Evolutionary conservation across 2,797 vertebrate species (phyloP).

Genomic region (Nannoperca australis): DNA sequence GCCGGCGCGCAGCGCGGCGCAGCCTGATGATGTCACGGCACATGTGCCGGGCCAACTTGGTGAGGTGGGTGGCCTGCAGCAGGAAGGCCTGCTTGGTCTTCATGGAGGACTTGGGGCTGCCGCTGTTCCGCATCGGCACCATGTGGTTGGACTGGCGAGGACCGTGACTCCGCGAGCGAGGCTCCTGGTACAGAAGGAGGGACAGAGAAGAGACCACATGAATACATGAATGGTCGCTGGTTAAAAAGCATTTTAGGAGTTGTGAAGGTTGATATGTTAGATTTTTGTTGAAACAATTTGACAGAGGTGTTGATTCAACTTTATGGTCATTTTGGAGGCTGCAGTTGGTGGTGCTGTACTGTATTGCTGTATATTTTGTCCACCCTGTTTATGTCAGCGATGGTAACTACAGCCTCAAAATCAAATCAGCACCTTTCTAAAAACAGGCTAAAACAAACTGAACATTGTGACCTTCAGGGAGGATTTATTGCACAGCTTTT

Average conservation of each 20-base stretch:
- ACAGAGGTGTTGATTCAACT: not conserved
- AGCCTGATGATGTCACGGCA: constrained; percentile 97
- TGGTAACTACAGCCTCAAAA: constrained; percentile 18
- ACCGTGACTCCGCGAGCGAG: constrained; percentile 90
- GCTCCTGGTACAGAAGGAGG: constrained; percentile 81
- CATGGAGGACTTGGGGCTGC: constrained; percentile 95
- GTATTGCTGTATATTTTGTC: not conserved
- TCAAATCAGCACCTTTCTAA: constrained; percentile 25
- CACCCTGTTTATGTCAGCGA: not conserved
- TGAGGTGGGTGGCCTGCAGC: constrained; percentile 95
- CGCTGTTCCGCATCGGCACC: constrained; percentile 93
- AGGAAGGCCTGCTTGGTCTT: constrained; percentile 98
- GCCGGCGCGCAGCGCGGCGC: constrained; percentile 96
- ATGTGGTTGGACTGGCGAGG: constrained; percentile 94
- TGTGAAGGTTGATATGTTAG: not conserved
- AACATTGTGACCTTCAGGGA: not conserved
- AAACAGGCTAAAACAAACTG: constrained; percentile 6
- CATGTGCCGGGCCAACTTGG: constrained; percentile 97
- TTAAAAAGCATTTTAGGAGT: not conserved
- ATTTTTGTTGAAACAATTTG: not conserved
- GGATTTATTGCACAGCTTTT: not conserved
- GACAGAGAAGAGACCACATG: not conserved
- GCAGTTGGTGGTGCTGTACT: not conserved
- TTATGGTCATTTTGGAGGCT: constrained; percentile 1
- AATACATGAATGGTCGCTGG: not conserved